Percentiles rank a stretch among this genome's conserved stretches.
Conservation (phyloP, 2,797 vertebrate species). For the Alcedo quadribrachys region DNA sequence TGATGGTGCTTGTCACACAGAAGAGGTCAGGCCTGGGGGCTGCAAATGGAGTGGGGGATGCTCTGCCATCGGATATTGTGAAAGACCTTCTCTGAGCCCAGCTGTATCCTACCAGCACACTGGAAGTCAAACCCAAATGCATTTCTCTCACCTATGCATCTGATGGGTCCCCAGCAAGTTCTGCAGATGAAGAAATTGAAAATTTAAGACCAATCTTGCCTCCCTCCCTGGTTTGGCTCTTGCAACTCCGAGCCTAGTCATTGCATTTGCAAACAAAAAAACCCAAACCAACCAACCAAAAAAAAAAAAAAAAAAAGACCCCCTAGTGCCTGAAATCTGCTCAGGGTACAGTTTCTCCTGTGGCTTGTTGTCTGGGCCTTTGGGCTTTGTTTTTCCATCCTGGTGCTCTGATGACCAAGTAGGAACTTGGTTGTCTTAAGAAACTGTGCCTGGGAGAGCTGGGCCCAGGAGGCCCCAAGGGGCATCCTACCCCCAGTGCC, state of each 20-base stretch:
- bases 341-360: background rate
- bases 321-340: background rate
- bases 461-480: background rate
- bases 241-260: background rate
- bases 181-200: background rate
- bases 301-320: background rate
- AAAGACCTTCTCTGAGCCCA: constrained; percentile 57
- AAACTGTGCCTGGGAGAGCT: background rate
- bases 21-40: background rate
- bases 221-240: background rate
- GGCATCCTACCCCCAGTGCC: background rate
- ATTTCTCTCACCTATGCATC: background rate
- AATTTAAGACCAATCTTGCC: background rate
- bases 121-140: background rate
- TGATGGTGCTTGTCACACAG: constrained; percentile 46
- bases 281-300: too few relatives aligned
- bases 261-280: background rate
- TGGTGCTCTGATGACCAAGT: constrained; percentile 28
- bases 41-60: background rate
- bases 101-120: accelerated
- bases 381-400: background rate
- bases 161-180: background rate
- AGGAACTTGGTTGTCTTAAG: constrained; percentile 5
- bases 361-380: background rate
- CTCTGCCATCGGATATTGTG: background rate